phyloP scores from a whole-genome alignment of 2,113 vertebrate species.

The Grantiella picta region DNA sequence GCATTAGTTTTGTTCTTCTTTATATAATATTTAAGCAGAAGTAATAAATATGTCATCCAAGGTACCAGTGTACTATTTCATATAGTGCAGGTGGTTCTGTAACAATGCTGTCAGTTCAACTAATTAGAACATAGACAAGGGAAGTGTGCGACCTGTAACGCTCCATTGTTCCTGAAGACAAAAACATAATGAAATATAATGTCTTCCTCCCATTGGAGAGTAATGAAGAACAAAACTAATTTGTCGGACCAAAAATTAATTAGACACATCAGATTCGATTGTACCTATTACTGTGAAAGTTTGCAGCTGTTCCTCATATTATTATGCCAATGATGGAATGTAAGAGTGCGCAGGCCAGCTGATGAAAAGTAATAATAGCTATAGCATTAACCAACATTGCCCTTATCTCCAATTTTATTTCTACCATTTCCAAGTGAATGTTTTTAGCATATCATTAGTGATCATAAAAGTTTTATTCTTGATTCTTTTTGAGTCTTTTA shows the following conservation, averaged over 20 bases:
- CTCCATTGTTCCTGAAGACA: constrained; percentile 71
- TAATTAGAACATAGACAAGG: constrained; percentile 73
- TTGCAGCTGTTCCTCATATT: constrained; percentile 66
- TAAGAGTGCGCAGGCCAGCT: constrained; percentile 37
- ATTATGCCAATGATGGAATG: constrained; percentile 41
- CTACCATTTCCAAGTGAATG: neutral
- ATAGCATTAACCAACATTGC: neutral
- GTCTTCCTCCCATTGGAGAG: constrained; percentile 74
- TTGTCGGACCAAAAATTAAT: constrained; percentile 80
- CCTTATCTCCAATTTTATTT: neutral
- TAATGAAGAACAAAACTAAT: constrained; percentile 82
- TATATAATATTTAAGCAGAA: constrained; percentile 7
- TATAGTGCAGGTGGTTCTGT: constrained; percentile 59
- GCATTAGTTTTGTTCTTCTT: neutral
- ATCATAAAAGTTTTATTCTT: neutral
- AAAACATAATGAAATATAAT: constrained; percentile 78
- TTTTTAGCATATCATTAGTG: neutral
- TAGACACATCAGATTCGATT: constrained; percentile 76
- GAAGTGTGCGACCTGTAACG: constrained; percentile 60
- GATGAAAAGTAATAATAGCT: constrained; percentile 33
- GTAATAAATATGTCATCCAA: constrained; percentile 12
- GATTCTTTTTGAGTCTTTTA: neutral
- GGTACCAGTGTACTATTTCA: neutral
- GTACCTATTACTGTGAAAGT: constrained; percentile 75
- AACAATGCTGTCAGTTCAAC: constrained; percentile 67